phyloP scores from a whole-genome alignment of 1,140 invertebrate genomes.

The Schlechtendalia chinensis region DNA sequence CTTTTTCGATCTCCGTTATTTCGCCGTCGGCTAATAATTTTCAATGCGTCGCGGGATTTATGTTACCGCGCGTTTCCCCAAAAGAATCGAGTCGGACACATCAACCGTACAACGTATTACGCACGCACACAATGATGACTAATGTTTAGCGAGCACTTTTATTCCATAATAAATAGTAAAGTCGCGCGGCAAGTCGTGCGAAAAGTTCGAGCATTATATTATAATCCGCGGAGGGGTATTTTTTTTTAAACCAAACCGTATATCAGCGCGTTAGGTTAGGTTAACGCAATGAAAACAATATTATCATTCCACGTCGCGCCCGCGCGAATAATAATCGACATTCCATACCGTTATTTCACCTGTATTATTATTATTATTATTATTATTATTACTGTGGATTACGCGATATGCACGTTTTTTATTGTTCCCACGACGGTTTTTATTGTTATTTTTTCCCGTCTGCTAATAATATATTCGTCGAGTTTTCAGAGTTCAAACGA shows the following conservation, averaged over 20 bases:
- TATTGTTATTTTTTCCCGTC: neutral
- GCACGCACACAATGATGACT: neutral
- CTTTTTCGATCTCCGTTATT: neutral
- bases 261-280: too few species aligned
- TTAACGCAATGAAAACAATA: too few species aligned
- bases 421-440: neutral
- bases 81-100: slow-evolving; percentile 8
- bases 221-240: neutral
- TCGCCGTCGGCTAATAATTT: slow-evolving; percentile 19
- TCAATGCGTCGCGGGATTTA: slow-evolving; percentile 21
- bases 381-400: neutral
- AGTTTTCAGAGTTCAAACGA: slow-evolving; percentile 2
- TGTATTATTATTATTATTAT: too few species aligned
- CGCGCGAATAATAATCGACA: neutral
- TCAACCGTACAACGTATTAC: neutral
- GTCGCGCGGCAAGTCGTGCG: neutral
- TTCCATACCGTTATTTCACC: neutral
- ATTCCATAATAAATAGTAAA: slow-evolving; percentile 32
- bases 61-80: neutral
- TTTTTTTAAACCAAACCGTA: neutral
- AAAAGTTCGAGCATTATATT: slow-evolving; percentile 1
- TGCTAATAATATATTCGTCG: neutral
- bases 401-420: neutral
- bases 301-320: neutral
- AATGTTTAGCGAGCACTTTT: slow-evolving; percentile 14